Conservation (phyloP, 2,888 invertebrate species). For the Melanchra persicariae region DNA sequence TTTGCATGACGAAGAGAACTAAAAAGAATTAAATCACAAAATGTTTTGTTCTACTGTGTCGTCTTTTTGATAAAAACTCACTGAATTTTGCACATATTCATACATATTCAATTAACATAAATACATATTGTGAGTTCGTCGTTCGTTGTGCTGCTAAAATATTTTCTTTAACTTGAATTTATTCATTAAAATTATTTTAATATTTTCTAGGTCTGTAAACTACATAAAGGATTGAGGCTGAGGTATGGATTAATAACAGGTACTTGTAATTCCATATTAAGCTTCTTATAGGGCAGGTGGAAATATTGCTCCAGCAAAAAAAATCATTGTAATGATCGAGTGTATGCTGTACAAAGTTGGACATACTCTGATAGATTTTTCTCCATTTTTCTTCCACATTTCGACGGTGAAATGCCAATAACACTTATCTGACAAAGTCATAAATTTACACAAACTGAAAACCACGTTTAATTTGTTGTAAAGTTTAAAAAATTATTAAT, state of each 20-base stretch:
- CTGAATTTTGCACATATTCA: constrained; percentile 54
- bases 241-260: constrained; percentile 72
- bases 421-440: no score
- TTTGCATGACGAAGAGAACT: constrained; percentile 49
- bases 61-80: constrained; percentile 41
- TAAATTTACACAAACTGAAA: no score
- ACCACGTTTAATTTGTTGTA: no score
- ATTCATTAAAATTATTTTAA: constrained; percentile 54
- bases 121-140: constrained; percentile 58
- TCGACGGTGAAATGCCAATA: no score
- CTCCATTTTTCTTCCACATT: not conserved
- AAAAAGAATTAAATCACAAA: constrained; percentile 13
- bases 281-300: not conserved
- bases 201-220: constrained; percentile 88
- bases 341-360: no score
- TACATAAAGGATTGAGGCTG: constrained; percentile 74
- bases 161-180: constrained; percentile 26
- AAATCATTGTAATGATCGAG: not conserved
- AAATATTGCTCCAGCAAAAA: not conserved
- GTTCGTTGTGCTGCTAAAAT: constrained; percentile 35
- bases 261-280: constrained; percentile 26
- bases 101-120: constrained; percentile 29
- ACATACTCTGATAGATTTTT: no score
- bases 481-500: no score
- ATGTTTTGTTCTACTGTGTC: constrained; percentile 39